Base-by-base conservation (phyloP, 2,797 vertebrate genomes). In the Acanthurus lineatus region DNA sequence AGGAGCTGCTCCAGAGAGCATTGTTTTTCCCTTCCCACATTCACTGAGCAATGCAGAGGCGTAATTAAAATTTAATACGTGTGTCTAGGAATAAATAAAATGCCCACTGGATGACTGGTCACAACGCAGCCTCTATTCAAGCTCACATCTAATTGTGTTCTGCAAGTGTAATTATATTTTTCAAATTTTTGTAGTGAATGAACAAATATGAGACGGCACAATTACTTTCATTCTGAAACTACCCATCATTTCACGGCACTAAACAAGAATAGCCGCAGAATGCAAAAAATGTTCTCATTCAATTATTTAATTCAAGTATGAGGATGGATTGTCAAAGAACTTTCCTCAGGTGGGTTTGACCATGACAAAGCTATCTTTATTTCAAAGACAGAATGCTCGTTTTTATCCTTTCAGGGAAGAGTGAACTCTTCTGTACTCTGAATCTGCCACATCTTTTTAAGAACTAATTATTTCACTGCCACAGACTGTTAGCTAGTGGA, bases 11-110 rank as follows among this genome's bases (percentile, higher is more conserved):
- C 16, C n/a, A 64, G 17, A 20, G 17, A 63, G 35, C 40, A 12
- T 25, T 76, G 42, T 57, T 77, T 63, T 57, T 28, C 61, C 57
- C 61, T 25, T 8, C 53, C 4, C 10, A 40, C 59, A 61, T 59
- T 68, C 20, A 66, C 44, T 76, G 53, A 62, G 8, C 45, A 52
- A 60, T 7, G 32, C 45, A 78, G 38, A 59, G 38, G 16, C 40
- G 47, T 67, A 69, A 81, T 84, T 83, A 61, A 73, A 74, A 69
- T 83, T 79, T 79, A 8, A 85, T 25, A 58, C 28, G 28, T 45
- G 64, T 56, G 51, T 66, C 62, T 62, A 10, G 58, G 35, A 58
- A n/a, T 40, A 79, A 77, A 82, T 79, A 49, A 81, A 83, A 72
- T 66, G 58, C 54, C 61, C 59, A 3, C 56, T 60, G 77, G 69